Percentiles rank a stretch among this genome's conserved stretches.
Evolutionary conservation across 2,888 invertebrate species (phyloP).

Genomic region (Caenorhabditis zanzibari): DNA sequence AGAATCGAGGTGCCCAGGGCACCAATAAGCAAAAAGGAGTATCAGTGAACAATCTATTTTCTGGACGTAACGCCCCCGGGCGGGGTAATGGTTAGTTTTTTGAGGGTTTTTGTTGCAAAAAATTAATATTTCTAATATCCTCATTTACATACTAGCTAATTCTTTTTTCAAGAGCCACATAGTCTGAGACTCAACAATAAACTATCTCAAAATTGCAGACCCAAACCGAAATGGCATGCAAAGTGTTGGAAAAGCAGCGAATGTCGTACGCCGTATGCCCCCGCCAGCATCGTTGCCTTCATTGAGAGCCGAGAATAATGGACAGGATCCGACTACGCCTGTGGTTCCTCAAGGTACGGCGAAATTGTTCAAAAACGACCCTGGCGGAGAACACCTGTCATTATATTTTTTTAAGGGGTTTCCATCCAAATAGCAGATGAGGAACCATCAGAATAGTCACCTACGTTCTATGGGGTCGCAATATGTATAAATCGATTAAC

Average conservation of each 20-base stretch:
- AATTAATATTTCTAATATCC: too few species aligned
- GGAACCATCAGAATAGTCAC: too few species aligned
- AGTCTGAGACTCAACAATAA: too few species aligned
- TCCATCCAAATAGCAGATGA: too few species aligned
- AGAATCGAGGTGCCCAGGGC: slow-evolving; percentile 80
- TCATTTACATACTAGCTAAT: too few species aligned
- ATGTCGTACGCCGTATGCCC: slow-evolving; percentile 92
- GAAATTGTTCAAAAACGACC: background rate
- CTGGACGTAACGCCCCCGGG: slow-evolving; percentile 78
- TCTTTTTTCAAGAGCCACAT: too few species aligned
- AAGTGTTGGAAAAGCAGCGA: slow-evolving; percentile 99
- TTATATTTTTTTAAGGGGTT: background rate
- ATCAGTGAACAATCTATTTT: slow-evolving; percentile 81
- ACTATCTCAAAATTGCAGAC: slow-evolving; percentile 32
- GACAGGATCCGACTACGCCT: slow-evolving; percentile 89
- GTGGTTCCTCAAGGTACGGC: slow-evolving; percentile 88
- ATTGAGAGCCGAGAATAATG: slow-evolving; percentile 94
- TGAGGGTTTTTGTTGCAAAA: too few species aligned
- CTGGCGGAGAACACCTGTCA: slow-evolving; percentile 3
- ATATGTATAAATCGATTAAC: too few species aligned
- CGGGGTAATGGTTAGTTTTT: slow-evolving; percentile 73
- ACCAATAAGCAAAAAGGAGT: slow-evolving; percentile 78
- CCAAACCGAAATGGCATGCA: slow-evolving; percentile 95
- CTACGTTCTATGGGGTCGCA: too few species aligned
- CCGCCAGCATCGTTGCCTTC: slow-evolving; percentile 97